Base-by-base conservation (phyloP, 2,888 invertebrate genomes). In the Cremastinae sp. region DNA sequence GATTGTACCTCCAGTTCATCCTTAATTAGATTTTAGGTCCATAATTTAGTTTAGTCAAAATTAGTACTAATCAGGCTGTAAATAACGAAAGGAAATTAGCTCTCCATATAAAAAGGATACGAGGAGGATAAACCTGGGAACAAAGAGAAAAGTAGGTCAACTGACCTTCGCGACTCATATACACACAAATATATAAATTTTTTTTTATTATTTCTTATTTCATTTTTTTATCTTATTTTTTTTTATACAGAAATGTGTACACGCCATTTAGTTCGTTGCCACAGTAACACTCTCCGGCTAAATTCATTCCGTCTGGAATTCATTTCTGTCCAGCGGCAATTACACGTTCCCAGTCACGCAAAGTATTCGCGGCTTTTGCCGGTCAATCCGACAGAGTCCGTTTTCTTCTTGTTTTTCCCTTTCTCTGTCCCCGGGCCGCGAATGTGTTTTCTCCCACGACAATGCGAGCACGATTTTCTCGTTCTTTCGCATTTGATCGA, bases 101-200 rank as follows among this genome's bases (percentile, higher is more conserved):
- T 55, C 49, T 55, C 56, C 62, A 22, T 56, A 58, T 51, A 56
- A 62, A 71, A 55, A 71, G 51, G 49, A 59, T 43, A 65, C 47
- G 47, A n/a, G 22, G 58, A 65, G 37, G n/a, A n/a, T n/a, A n/a
- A n/a, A n/a, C n/a, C n/a, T n/a, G 83, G 83, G 82, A 83, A 83
- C 80, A 74, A 81, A 80, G 81, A 83, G 83, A 84, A 86, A 86
- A 86, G 84, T 84, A 80, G 84, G 82, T 83, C 80, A 81, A 83
- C 76, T 85, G 87, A 83, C 86, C 87, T 87, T 87, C 86, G 82
- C 81, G 83, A 84, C 82, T 85, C 80, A 79, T 74, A 74, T 79
- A 79, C 74, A 10, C 45, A 28, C 28, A 28, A 28, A 5, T n/a
- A n/a, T n/a, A n/a, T n/a, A n/a, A n/a, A n/a, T n/a, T n/a, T n/a